phyloP scores from a whole-genome alignment of 1,140 invertebrate species.

The Brachionus plicatilis region DNA sequence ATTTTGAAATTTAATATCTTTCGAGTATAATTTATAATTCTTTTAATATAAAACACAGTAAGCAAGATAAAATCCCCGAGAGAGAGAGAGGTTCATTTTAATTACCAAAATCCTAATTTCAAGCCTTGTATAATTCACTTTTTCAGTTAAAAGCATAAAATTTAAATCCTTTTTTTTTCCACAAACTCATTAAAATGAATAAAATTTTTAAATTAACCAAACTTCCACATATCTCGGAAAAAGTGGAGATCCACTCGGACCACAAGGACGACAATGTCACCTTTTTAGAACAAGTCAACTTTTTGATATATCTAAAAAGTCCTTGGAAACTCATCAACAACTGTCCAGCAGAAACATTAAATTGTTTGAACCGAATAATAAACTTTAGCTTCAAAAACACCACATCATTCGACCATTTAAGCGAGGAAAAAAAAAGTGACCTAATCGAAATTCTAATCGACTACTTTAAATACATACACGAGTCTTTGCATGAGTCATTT shows the following conservation, averaged over 20 bases:
- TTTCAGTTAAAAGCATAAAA: not conserved
- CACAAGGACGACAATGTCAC: not conserved
- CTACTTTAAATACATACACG: slow-evolving; percentile 33
- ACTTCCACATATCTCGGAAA: not conserved
- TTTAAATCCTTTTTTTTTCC: not conserved
- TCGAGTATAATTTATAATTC: not conserved
- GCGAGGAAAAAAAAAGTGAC: not conserved
- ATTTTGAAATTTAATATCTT: not conserved
- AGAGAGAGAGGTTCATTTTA: not conserved
- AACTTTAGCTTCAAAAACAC: slow-evolving; percentile 8
- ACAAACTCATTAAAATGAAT: slow-evolving; percentile 7
- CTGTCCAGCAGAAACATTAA: slow-evolving; percentile 13
- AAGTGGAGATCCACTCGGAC: not conserved
- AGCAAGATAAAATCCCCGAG: not conserved
- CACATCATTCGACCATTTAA: not conserved
- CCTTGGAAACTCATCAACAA: slow-evolving; percentile 31
- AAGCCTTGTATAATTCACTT: not conserved
- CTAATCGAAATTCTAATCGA: slow-evolving; percentile 32
- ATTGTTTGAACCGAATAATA: not conserved
- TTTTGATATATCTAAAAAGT: slow-evolving; percentile 27
- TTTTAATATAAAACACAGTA: not conserved
- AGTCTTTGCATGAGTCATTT: not conserved
- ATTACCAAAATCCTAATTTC: not conserved
- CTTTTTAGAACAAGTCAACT: slow-evolving; percentile 6
- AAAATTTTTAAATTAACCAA: slow-evolving; percentile 13